Evolutionary conservation across 1,140 invertebrate species (phyloP).

Genomic region (Diabrotica virgifera): DNA sequence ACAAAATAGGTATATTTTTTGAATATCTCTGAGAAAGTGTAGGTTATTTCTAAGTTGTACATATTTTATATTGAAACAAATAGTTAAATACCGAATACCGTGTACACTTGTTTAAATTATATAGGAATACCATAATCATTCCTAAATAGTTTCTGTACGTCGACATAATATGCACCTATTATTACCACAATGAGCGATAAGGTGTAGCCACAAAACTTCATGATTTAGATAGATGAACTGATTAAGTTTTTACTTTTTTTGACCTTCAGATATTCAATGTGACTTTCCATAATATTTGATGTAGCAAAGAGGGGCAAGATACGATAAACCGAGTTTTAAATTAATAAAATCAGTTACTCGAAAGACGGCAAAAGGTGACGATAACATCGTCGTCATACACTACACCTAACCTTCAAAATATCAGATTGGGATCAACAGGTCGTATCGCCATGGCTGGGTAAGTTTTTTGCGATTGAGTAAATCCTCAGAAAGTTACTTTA

Average conservation of each 20-base stretch:
- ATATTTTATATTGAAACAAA: too few species aligned
- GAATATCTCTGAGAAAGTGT: too few species aligned
- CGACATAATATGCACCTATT: too few species aligned
- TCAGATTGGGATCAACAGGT: slow-evolving; percentile 13
- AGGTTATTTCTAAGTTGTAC: too few species aligned
- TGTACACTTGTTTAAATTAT: too few species aligned
- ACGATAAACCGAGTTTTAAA: background rate
- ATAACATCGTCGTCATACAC: background rate
- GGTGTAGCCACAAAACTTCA: too few species aligned
- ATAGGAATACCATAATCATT: too few species aligned
- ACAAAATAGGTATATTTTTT: too few species aligned
- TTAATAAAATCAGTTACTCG: background rate
- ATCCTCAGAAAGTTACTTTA: background rate
- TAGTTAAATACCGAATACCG: too few species aligned
- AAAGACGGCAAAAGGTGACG: background rate
- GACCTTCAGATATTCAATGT: slow-evolving; percentile 11
- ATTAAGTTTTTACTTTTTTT: background rate
- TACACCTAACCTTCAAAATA: background rate
- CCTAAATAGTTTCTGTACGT: too few species aligned
- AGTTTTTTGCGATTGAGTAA: slow-evolving; percentile 1
- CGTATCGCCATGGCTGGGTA: slow-evolving; percentile 7
- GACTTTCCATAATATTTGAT: background rate
- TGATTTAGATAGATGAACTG: too few species aligned
- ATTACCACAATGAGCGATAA: too few species aligned
- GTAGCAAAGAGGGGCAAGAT: background rate